Evolutionary conservation across 2,113 vertebrate genomes (phyloP).

Genomic region (Macrotis lagotis): DNA sequence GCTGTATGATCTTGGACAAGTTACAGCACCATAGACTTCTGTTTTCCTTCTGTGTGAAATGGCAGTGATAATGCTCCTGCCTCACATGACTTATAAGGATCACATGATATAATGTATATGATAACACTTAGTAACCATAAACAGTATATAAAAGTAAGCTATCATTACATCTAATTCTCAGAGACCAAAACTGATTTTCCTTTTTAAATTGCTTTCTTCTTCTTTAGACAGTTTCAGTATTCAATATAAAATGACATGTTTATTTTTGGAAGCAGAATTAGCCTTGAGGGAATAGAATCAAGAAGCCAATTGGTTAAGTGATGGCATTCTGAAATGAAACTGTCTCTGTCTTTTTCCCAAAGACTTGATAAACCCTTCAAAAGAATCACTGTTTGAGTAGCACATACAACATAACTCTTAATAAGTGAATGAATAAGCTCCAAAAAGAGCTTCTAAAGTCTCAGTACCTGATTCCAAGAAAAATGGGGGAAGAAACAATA

Average conservation of each 20-base stretch:
- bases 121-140: not conserved
- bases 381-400: not conserved
- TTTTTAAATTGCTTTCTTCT: not conserved
- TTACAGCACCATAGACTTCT: not conserved
- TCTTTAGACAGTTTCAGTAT: not conserved
- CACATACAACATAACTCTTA: not conserved
- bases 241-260: not conserved
- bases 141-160: not conserved
- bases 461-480: slow-evolving; percentile 8
- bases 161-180: not conserved
- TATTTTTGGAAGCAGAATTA: not conserved
- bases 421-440: not conserved
- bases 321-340: not conserved
- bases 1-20: not conserved
- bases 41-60: not conserved
- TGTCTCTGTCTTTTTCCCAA: not conserved
- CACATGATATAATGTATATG: not conserved
- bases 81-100: not conserved
- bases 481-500: not conserved
- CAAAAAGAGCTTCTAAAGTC: not conserved
- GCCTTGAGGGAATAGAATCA: not conserved
- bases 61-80: not conserved
- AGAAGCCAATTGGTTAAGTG: not conserved
- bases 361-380: not conserved
- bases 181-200: not conserved